Evolutionary conservation across 2,888 invertebrate species (phyloP).

Genomic region (Physocephala rufipes): DNA sequence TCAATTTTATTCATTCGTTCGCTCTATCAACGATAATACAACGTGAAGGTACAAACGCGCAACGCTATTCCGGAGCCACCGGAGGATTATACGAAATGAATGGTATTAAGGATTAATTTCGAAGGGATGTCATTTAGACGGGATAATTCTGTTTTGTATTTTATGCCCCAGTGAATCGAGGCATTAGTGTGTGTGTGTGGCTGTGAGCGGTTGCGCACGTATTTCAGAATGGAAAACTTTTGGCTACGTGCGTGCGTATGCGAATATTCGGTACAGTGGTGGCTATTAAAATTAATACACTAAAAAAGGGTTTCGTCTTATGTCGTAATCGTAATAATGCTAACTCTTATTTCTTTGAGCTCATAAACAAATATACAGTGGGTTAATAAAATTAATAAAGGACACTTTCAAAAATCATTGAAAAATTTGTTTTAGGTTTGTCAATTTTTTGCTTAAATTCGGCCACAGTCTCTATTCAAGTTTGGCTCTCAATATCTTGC

Average conservation of each 20-base stretch:
- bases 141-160: constrained; percentile 63
- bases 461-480: no score
- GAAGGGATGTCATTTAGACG: constrained; percentile 66
- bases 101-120: constrained; percentile 67
- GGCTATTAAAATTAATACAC: constrained; percentile 4
- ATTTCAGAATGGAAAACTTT: constrained; percentile 53
- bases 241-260: constrained; percentile 47
- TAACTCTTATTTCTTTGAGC: no score
- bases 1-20: constrained; percentile 6
- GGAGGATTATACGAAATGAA: constrained; percentile 66
- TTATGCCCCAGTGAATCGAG: constrained; percentile 52
- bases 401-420: no score
- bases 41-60: constrained; percentile 15
- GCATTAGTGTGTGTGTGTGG: constrained; percentile 38
- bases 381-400: no score
- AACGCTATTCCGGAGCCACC: constrained; percentile 48
- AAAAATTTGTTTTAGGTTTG: no score
- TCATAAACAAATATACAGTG: no score
- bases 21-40: neutral
- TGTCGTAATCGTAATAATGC: no score
- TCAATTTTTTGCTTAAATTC: no score
- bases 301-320: no score
- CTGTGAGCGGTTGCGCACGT: constrained; percentile 38
- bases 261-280: constrained; percentile 23
- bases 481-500: no score